Evolutionary conservation across 2,888 invertebrate genomes (phyloP).

Genomic region (Hybos culiciformis): DNA sequence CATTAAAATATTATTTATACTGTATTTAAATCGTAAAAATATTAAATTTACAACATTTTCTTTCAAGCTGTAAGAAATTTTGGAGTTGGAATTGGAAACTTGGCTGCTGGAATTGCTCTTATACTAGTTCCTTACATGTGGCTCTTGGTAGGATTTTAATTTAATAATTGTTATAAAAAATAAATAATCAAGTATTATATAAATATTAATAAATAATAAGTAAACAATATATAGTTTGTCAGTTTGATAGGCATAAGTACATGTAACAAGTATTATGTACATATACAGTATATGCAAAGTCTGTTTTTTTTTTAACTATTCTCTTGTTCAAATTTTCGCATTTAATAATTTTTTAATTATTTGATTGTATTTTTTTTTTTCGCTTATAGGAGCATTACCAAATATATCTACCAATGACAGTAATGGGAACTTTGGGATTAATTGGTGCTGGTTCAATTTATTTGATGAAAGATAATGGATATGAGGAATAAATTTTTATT

Average conservation of each 20-base stretch:
- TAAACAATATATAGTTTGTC: not conserved
- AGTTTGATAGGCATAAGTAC: not conserved
- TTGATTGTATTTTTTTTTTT: slow-evolving; percentile 5
- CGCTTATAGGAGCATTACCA: slow-evolving; percentile 34
- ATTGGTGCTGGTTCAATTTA: slow-evolving; percentile 39
- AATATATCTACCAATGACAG: slow-evolving; percentile 37
- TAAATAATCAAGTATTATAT: not conserved
- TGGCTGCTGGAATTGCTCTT: slow-evolving; percentile 61
- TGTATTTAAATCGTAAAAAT: too few relatives aligned
- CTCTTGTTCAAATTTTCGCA: too few relatives aligned
- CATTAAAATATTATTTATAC: too few relatives aligned
- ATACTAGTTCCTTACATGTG: slow-evolving; percentile 67
- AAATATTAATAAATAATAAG: not conserved
- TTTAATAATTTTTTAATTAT: slow-evolving; percentile 1
- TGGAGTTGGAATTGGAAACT: slow-evolving; percentile 59
- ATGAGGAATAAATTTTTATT: not conserved
- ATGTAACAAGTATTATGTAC: slow-evolving; percentile 5
- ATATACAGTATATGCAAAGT: too few relatives aligned
- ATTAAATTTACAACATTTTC: too few relatives aligned
- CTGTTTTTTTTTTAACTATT: too few relatives aligned
- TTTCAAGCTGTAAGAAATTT: slow-evolving; percentile 54
- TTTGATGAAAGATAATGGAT: slow-evolving; percentile 35
- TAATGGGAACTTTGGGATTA: slow-evolving; percentile 39
- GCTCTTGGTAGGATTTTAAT: slow-evolving; percentile 49
- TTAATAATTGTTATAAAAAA: slow-evolving; percentile 4